Conservation (phyloP, 2,888 invertebrate genomes). For the Zele albiditarsus region DNA sequence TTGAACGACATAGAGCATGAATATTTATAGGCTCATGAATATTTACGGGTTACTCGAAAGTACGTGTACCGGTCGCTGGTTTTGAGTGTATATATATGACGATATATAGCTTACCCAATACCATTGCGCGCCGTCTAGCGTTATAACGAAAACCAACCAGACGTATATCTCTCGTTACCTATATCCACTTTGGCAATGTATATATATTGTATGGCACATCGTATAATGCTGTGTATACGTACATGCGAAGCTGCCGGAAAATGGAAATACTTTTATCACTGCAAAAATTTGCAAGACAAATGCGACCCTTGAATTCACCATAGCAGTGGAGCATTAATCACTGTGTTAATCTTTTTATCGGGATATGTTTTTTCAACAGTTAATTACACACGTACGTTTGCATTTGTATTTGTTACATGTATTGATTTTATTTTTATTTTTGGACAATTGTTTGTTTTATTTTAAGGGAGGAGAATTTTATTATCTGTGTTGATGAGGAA, state of each 20-base stretch:
- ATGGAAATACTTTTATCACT: slow-evolving; percentile 53
- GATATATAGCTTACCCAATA: slow-evolving; percentile 36
- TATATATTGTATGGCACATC: not conserved
- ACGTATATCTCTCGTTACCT: slow-evolving; percentile 22
- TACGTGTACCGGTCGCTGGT: slow-evolving; percentile 48
- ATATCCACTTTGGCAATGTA: slow-evolving; percentile 16
- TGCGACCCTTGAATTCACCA: slow-evolving; percentile 44
- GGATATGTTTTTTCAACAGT: slow-evolving; percentile 12
- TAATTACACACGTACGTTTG: not conserved
- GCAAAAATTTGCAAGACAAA: slow-evolving; percentile 55
- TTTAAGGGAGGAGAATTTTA: too few species aligned
- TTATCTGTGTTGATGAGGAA: too few species aligned
- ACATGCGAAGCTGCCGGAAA: slow-evolving; percentile 37
- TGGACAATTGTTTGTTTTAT: too few species aligned
- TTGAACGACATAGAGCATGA: slow-evolving; percentile 57
- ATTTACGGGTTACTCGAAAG: slow-evolving; percentile 59
- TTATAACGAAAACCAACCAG: slow-evolving; percentile 4
- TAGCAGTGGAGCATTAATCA: slow-evolving; percentile 46
- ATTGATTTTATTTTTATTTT: not conserved
- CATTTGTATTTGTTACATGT: not conserved
- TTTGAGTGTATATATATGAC: slow-evolving; percentile 36
- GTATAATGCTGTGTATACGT: not conserved
- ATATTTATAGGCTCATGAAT: slow-evolving; percentile 64
- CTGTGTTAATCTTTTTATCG: slow-evolving; percentile 51
- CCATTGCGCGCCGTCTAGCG: slow-evolving; percentile 29